Evolutionary conservation across 2,888 invertebrate species (phyloP).

Genomic region (Orchesellides sinensis): DNA sequence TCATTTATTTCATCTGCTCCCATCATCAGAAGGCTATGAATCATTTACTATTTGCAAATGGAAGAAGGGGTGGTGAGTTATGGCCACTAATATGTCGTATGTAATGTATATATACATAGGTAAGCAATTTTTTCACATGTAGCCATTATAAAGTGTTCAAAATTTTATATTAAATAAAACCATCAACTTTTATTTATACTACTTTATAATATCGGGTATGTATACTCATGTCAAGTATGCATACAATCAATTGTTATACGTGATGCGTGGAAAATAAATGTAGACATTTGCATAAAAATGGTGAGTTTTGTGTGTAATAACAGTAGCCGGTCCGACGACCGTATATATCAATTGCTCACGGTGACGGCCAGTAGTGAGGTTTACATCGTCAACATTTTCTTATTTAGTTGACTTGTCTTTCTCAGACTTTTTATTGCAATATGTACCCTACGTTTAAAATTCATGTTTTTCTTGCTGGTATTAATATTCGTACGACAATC

Average conservation of each 20-base stretch:
- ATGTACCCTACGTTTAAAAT: no score
- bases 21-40: slow-evolving; percentile 25
- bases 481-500: no score
- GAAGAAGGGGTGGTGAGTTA: slow-evolving; percentile 56
- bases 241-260: not conserved
- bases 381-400: not conserved
- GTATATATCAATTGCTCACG: slow-evolving; percentile 62
- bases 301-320: slow-evolving; percentile 29
- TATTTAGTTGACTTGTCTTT: no score
- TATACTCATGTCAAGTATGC: not conserved
- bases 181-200: not conserved
- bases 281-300: slow-evolving; percentile 57
- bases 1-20: slow-evolving; percentile 34
- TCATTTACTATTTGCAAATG: slow-evolving; percentile 43
- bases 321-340: slow-evolving; percentile 58
- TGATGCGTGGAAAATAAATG: slow-evolving; percentile 46
- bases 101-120: not conserved
- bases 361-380: slow-evolving; percentile 28
- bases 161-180: not conserved
- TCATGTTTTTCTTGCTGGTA: no score
- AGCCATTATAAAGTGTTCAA: no score
- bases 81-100: slow-evolving; percentile 7
- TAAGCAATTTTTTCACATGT: no score
- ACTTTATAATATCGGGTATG: no score
- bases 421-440: no score